Percentiles rank a stretch among this genome's conserved stretches.
phyloP scores from a whole-genome alignment of 2,888 invertebrate genomes.

The Drosophila phalerata region DNA sequence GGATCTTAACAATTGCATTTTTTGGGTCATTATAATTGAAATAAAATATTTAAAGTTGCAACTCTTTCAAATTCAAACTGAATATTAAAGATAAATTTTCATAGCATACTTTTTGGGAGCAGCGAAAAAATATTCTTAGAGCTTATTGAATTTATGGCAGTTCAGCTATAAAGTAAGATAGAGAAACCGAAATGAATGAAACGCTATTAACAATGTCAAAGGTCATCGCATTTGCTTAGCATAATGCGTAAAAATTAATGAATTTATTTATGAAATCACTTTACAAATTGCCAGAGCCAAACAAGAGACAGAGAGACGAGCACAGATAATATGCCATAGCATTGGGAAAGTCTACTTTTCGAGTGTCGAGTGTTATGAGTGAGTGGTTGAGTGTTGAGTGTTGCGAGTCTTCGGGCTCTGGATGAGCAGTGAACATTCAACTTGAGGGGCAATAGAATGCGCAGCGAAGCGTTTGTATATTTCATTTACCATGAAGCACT shows the following conservation, averaged over 20 bases:
- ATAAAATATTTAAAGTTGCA: not conserved
- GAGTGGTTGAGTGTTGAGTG: constrained; percentile 18
- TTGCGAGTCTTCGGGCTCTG: not conserved
- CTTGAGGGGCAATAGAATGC: constrained; percentile 51
- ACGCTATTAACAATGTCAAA: constrained; percentile 41
- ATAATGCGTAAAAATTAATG: constrained; percentile 51
- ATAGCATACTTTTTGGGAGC: not conserved
- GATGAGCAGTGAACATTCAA: constrained; percentile 34
- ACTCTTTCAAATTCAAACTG: not conserved
- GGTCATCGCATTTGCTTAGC: constrained; percentile 52
- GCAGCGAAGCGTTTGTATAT: constrained; percentile 74
- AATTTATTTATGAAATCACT: constrained; percentile 59
- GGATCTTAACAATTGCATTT: too few relatives aligned
- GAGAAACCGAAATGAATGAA: constrained; percentile 1
- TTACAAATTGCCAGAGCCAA: constrained; percentile 40
- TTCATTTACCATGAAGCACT: constrained; percentile 78
- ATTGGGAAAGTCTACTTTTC: constrained; percentile 14
- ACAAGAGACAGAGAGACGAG: not conserved
- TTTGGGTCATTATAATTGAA: not conserved
- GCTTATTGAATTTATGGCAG: constrained; percentile 12
- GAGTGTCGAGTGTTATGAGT: not conserved
- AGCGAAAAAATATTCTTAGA: not conserved
- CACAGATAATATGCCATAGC: constrained; percentile 32
- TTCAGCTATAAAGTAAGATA: constrained; percentile 29
- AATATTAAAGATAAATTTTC: not conserved